Conservation (phyloP, 2,888 invertebrate species). For the Gastracanthus pulcherrimus region DNA sequence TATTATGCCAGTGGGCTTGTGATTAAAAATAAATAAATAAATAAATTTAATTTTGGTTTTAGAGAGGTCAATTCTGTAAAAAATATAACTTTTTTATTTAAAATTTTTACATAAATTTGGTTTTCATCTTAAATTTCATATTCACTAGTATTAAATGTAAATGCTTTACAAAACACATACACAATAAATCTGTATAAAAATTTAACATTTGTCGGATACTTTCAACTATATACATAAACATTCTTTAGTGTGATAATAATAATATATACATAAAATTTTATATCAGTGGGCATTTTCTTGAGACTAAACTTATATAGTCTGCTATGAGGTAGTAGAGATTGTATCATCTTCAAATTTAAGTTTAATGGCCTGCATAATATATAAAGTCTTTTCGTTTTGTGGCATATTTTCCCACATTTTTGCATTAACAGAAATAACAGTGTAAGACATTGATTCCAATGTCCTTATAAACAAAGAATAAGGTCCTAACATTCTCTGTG, state of each 20-base stretch:
- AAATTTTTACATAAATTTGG: slow-evolving; percentile 23
- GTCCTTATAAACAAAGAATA: slow-evolving; percentile 79
- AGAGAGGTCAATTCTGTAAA: slow-evolving; percentile 20
- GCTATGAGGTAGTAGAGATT: slow-evolving; percentile 44
- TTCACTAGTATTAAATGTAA: slow-evolving; percentile 5
- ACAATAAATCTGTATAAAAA: slow-evolving; percentile 60
- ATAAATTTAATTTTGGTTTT: not conserved
- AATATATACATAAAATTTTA: slow-evolving; percentile 19
- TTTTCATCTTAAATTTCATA: slow-evolving; percentile 9
- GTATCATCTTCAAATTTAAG: slow-evolving; percentile 76
- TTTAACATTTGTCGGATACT: slow-evolving; percentile 54
- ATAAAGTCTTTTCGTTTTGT: slow-evolving; percentile 82
- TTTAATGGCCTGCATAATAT: slow-evolving; percentile 82
- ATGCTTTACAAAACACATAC: slow-evolving; percentile 54
- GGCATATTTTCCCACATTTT: slow-evolving; percentile 80
- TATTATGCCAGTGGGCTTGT: no score
- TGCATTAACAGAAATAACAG: slow-evolving; percentile 80
- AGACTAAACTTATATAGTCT: slow-evolving; percentile 4
- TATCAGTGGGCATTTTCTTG: not conserved
- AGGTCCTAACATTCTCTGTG: slow-evolving; percentile 79
- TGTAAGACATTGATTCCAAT: slow-evolving; percentile 79
- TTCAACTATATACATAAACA: slow-evolving; percentile 56
- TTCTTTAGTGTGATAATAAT: not conserved
- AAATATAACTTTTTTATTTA: slow-evolving; percentile 45
- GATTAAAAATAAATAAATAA: no score